Conservation (phyloP, 2,888 invertebrate species). For the Cosmopolites sordidus region DNA sequence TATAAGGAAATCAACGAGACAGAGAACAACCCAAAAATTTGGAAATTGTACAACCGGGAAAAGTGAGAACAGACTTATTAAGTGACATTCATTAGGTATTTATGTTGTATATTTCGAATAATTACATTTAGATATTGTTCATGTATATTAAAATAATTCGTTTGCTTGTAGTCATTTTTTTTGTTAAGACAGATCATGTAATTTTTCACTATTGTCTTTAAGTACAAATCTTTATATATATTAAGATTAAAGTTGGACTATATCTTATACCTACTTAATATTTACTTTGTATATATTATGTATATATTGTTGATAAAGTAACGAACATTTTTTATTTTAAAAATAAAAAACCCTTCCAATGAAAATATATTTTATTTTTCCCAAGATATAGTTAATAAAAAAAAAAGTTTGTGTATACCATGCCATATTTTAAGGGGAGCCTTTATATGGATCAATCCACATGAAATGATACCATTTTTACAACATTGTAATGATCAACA, state of each 20-base stretch:
- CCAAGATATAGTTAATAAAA: too few relatives aligned
- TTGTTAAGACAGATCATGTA: constrained; percentile 8
- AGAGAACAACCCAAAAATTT: not conserved
- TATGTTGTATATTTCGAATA: too few relatives aligned
- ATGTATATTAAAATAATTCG: constrained; percentile 15
- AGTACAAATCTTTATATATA: constrained; percentile 20
- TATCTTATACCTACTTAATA: constrained; percentile 20
- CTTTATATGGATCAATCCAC: too few relatives aligned
- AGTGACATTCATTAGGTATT: constrained; percentile 10
- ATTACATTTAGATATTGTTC: constrained; percentile 10
- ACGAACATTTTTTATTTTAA: constrained; percentile 22
- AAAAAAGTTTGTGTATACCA: too few relatives aligned
- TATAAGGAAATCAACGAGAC: constrained; percentile 33
- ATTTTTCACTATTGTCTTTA: constrained; percentile 14
- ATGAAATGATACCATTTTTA: too few relatives aligned
- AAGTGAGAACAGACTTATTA: constrained; percentile 18
- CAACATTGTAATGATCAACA: too few relatives aligned
- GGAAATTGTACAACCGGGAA: not conserved
- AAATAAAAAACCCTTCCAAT: constrained; percentile 12
- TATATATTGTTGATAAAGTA: constrained; percentile 32
- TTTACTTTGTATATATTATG: constrained; percentile 29
- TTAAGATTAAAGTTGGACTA: constrained; percentile 25
- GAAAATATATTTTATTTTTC: constrained; percentile 1
- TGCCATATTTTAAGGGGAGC: too few relatives aligned
- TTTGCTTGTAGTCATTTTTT: constrained; percentile 14